Evolutionary conservation across 2,797 vertebrate species (phyloP), one percentile per base, ranked within the genome.

Genomic region (Sylvilagus floridanus): DNA sequence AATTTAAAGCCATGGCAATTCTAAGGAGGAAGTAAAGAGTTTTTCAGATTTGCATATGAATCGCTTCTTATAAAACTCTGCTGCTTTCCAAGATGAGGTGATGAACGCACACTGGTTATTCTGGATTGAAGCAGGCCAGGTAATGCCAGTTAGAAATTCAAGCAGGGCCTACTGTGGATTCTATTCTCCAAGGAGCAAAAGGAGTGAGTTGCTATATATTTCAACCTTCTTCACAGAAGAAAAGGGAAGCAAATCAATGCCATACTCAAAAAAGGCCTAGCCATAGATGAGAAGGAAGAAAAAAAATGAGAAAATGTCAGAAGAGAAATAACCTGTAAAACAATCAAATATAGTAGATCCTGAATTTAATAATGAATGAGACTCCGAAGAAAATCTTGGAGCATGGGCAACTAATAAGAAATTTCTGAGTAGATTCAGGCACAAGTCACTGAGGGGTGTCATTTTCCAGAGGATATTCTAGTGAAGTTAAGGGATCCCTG

Each of bases 401-500:
- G 92, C 88, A 93, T 5, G 75, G 69, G 35, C 5, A 96, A 96
- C 78, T 1, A 95, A 77, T 16, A 65, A 19, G 50, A 73, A 89
- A 92, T 26, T 84, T 97, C 94, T 37, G 37, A 71, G 22, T 79
- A 42, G 84, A 92, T 19, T 69, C 92, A 83, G 26, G n/a, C 84
- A 60, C 0, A 5, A 93, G 72, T 96, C 12, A 79, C 91, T 83
- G 76, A 95, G 97, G 96, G 81, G 82, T 24, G 94, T 79, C 57
- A 91, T 93, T 96, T 57, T 35, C 52, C 77, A 96, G 82, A 81
- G 86, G 77, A 65, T 91, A 94, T 93, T 93, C 65, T 84, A 96
- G 60, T 91, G 82, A 97, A 97, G 73, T 87, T 60, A 96, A 69
- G 97, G 73, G n/a, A 60, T 95, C 97, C 96, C 96, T 84, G 84